Evolutionary conservation across 2,888 invertebrate genomes (phyloP).

Genomic region (Lamellibrachia columna): DNA sequence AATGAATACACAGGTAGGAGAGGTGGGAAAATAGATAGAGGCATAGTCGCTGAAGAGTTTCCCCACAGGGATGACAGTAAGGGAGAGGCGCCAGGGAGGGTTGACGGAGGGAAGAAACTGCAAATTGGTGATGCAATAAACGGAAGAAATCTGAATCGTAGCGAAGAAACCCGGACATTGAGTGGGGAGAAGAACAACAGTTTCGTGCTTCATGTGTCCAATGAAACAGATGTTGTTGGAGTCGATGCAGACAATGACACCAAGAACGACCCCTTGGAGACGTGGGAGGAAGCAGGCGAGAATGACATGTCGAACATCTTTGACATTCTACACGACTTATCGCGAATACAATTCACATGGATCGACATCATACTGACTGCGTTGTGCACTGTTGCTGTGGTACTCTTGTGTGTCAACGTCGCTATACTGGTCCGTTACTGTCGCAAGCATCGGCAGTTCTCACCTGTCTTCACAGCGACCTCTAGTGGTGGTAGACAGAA

Average conservation of each 20-base stretch:
- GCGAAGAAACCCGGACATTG: neutral
- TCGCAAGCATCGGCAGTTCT: neutral
- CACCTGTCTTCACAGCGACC: neutral
- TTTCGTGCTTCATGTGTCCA: neutral
- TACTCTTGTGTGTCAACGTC: slow-evolving; percentile 19
- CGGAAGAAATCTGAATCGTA: neutral
- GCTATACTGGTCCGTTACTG: neutral
- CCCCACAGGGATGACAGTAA: neutral
- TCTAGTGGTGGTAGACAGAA: neutral
- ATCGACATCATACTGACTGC: slow-evolving; percentile 31
- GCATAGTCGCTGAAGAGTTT: neutral
- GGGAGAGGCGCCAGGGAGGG: neutral
- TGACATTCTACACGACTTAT: neutral
- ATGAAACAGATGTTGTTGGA: neutral
- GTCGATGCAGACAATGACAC: neutral
- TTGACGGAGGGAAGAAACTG: neutral
- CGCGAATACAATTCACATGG: slow-evolving; percentile 29
- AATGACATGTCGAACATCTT: neutral
- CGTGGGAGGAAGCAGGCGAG: neutral
- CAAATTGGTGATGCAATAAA: neutral
- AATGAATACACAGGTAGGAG: neutral
- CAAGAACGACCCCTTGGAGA: neutral
- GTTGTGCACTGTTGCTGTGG: slow-evolving; percentile 27
- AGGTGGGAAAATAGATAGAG: neutral
- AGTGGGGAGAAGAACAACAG: neutral